A percentile compares a stretch with the other conserved stretches of the same genome.
These are phyloP conservation scores for Hololepta plana DNA, from an alignment of 2,888 invertebrate species.

Conservation along the genomic window DNA sequence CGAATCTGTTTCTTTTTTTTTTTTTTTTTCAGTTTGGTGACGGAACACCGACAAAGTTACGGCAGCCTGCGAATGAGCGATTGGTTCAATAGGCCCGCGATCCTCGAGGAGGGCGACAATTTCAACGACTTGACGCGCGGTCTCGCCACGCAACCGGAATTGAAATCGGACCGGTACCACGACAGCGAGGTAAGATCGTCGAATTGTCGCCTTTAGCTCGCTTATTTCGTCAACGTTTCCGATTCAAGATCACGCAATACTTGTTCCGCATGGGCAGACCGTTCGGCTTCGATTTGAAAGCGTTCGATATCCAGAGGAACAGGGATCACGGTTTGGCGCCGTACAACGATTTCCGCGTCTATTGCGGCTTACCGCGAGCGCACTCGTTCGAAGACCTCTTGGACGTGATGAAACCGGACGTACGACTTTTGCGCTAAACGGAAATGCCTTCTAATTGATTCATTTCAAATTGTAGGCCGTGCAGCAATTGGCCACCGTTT, in stretches of 20 bases:
- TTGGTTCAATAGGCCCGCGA: conserved; percentile 47
- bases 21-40: conserved; percentile 31
- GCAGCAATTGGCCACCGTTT: conserved; percentile 40
- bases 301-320: conserved; percentile 70
- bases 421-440: background rate
- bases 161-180: conserved; percentile 59
- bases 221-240: no score
- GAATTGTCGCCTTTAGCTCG: no score
- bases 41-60: conserved; percentile 33
- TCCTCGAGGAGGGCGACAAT: conserved; percentile 43
- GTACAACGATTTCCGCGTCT: conserved; percentile 59
- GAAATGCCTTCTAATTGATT: conserved; percentile 3
- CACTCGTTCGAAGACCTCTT: conserved; percentile 47
- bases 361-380: conserved; percentile 56
- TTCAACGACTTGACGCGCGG: conserved; percentile 61
- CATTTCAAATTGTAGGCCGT: conserved; percentile 35
- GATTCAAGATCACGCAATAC: conserved; percentile 41
- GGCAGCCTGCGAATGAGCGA: conserved; percentile 48
- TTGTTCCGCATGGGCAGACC: conserved; percentile 49
- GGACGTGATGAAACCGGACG: conserved; percentile 35
- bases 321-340: conserved; percentile 72
- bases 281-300: conserved; percentile 64
- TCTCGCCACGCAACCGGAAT: conserved; percentile 56
- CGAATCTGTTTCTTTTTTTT: conserved; percentile 2
- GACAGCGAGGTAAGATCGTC: conserved; percentile 51